Percentiles rank a stretch among this genome's conserved stretches.
Conservation (phyloP, 2,797 vertebrate species). For the Hylomyscus alleni region DNA sequence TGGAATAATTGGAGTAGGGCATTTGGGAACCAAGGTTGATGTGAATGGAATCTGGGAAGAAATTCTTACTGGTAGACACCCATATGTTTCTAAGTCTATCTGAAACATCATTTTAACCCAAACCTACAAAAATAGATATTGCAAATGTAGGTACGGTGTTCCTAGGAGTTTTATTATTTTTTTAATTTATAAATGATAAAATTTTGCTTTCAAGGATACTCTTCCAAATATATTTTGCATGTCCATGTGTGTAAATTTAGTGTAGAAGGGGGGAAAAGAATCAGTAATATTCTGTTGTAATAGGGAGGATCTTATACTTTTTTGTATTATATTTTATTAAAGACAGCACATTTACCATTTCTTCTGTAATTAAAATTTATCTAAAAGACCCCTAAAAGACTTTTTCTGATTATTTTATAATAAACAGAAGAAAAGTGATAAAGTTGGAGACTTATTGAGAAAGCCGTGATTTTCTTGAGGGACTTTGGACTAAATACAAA, state of each 20-base stretch:
- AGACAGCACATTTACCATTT: background rate
- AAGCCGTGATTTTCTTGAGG: background rate
- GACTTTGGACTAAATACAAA: background rate
- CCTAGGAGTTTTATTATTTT: background rate
- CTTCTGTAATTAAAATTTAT: background rate
- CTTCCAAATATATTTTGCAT: background rate
- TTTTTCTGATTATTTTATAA: background rate
- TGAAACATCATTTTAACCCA: background rate
- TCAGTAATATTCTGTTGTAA: background rate
- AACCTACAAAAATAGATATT: background rate
- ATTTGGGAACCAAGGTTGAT: background rate
- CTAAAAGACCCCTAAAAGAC: background rate
- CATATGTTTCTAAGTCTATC: background rate
- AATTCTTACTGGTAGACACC: background rate
- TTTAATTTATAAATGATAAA: background rate
- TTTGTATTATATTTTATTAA: background rate
- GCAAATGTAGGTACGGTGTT: background rate
- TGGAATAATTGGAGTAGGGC: background rate
- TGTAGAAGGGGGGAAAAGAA: background rate
- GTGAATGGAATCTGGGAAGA: background rate
- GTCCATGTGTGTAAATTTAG: background rate
- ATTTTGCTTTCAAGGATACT: background rate
- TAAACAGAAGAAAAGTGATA: background rate
- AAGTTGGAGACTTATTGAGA: background rate
- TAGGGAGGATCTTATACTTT: background rate